Evolutionary conservation across 64 coral and sea anemone genomes (phyloP).

Genomic region (Porites australiensis): DNA sequence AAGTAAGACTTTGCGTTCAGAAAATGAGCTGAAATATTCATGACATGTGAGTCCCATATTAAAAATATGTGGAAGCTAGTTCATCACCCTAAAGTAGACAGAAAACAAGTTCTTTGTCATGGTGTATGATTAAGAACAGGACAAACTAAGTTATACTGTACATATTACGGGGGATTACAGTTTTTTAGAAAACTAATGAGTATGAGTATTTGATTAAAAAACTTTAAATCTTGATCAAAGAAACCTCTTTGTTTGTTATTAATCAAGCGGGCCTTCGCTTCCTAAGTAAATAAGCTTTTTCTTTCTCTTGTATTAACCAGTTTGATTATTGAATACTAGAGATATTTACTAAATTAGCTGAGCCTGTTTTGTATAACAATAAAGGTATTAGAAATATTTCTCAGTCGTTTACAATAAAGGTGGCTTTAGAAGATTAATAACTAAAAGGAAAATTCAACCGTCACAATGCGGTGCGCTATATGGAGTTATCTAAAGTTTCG

Average conservation of each 20-base stretch:
- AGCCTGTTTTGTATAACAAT: conserved; percentile 17
- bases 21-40: conserved; percentile 9
- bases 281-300: conserved; percentile 18
- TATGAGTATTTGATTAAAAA: not conserved
- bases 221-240: not conserved
- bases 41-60: not conserved
- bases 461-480: not conserved
- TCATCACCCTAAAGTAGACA: not conserved
- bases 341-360: not conserved
- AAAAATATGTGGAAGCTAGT: not conserved
- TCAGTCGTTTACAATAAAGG: not conserved
- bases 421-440: not conserved
- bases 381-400: not conserved
- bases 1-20: not conserved
- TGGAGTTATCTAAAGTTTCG: no score
- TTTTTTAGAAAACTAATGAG: conserved; percentile 8
- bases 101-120: not conserved
- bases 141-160: not conserved
- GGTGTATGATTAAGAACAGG: not conserved
- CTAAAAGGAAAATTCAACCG: not conserved
- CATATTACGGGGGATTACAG: not conserved
- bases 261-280: not conserved
- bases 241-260: not conserved
- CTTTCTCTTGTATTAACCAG: not conserved
- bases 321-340: conserved; percentile 5